Evolutionary conservation across 2,797 vertebrate genomes (phyloP).

Genomic region (Cetoscarus ocellatus): DNA sequence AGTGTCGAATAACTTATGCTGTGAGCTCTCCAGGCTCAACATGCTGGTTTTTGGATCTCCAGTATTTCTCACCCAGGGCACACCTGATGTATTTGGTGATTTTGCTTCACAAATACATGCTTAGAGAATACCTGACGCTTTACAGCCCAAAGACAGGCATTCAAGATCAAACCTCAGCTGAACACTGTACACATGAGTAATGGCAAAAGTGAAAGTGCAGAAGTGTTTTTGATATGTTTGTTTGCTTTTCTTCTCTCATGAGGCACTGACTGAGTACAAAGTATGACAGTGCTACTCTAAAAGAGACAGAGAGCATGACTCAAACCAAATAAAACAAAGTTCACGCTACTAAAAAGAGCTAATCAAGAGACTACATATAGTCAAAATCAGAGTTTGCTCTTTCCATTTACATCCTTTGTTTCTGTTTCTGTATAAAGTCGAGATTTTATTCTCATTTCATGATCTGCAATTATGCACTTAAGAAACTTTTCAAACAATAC

Average conservation of each 20-base stretch:
- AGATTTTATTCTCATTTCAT: too few relatives aligned
- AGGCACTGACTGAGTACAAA: background rate
- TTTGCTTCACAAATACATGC: conserved; percentile 40
- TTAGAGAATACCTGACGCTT: conserved; percentile 24
- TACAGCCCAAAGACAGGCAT: conserved; percentile 27
- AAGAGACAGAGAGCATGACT: background rate
- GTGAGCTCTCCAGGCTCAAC: conserved; percentile 28
- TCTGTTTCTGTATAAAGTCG: too few relatives aligned
- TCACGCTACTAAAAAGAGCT: too few relatives aligned
- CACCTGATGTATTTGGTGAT: conserved; percentile 40
- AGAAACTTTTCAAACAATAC: too few relatives aligned
- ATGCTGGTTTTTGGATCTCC: conserved; percentile 12
- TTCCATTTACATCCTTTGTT: too few relatives aligned
- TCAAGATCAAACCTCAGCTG: conserved; percentile 27
- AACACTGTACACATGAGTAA: conserved; percentile 26
- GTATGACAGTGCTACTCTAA: background rate
- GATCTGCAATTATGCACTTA: too few relatives aligned
- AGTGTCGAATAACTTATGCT: conserved; percentile 58
- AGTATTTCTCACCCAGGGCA: conserved; percentile 10
- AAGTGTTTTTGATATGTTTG: conserved; percentile 23
- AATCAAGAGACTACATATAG: too few relatives aligned
- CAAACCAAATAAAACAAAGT: too few relatives aligned
- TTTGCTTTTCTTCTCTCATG: conserved; percentile 22
- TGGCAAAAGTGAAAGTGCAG: conserved; percentile 22
- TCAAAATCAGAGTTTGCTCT: too few relatives aligned